Percentiles rank a stretch among this genome's conserved stretches.
Evolutionary conservation across 2,113 vertebrate species (phyloP).

Genomic region (Psittacula cyanocephala): DNA sequence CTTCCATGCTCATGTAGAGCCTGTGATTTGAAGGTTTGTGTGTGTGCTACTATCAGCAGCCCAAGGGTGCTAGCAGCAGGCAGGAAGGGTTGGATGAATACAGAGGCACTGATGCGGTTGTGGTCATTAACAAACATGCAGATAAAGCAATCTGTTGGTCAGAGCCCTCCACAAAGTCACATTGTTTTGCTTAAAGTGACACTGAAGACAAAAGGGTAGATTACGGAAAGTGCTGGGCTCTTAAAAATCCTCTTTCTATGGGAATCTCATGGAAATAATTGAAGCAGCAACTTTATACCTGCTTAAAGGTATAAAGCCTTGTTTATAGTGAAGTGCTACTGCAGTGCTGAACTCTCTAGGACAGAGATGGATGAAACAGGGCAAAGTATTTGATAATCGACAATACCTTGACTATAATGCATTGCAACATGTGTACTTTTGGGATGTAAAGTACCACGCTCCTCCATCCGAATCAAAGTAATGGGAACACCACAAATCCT

Average conservation of each 20-base stretch:
- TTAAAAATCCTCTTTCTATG: not conserved
- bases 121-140: not conserved
- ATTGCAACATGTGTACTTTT: not conserved
- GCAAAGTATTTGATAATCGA: not conserved
- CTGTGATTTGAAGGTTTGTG: not conserved
- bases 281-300: not conserved
- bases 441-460: not conserved
- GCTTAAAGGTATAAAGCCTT: not conserved
- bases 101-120: not conserved
- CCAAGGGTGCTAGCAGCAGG: not conserved
- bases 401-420: not conserved
- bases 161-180: not conserved
- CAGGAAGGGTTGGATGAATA: not conserved
- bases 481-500: not conserved
- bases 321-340: not conserved
- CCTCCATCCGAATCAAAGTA: not conserved
- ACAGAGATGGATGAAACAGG: not conserved
- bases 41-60: accelerated
- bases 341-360: not conserved
- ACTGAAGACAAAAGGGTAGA: not conserved
- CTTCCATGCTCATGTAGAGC: not conserved
- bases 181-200: not conserved
- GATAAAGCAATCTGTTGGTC: not conserved
- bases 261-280: not conserved
- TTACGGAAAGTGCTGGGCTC: not conserved